Conservation (phyloP, 2,888 invertebrate species). For the Tinea pellionella region DNA sequence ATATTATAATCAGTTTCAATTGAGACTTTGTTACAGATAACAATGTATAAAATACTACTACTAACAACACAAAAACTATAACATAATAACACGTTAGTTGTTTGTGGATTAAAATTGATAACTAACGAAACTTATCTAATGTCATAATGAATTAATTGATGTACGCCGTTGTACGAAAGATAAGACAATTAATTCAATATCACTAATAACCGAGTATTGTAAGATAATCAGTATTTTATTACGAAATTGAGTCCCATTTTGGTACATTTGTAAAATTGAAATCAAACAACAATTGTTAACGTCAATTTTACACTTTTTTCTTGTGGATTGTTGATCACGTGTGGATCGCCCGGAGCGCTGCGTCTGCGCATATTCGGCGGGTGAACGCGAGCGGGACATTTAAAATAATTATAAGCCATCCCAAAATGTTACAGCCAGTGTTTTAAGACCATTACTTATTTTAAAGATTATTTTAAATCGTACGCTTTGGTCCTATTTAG, state of each 20-base stretch:
- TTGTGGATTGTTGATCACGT: conserved; percentile 58
- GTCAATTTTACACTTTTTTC: conserved; percentile 25
- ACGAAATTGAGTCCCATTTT: too few relatives aligned
- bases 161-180: conserved; percentile 1
- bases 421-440: conserved; percentile 63
- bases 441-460: conserved; percentile 69
- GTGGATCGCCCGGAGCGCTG: conserved; percentile 46
- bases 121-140: conserved; percentile 1
- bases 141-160: neutral
- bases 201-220: too few relatives aligned
- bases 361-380: conserved; percentile 24
- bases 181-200: neutral
- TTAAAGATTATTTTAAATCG: conserved; percentile 58
- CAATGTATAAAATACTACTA: too few relatives aligned
- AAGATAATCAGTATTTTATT: too few relatives aligned
- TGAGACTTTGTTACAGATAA: too few relatives aligned
- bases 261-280: too few relatives aligned
- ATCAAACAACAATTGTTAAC: conserved; percentile 8
- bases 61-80: too few relatives aligned
- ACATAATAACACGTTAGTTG: neutral
- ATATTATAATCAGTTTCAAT: too few relatives aligned
- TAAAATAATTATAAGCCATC: conserved; percentile 71
- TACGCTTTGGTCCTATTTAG: conserved; percentile 51
- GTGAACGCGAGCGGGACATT: conserved; percentile 53
- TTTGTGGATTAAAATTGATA: neutral